Percentiles rank a stretch among this genome's conserved stretches.
phyloP scores from a whole-genome alignment of 2,113 vertebrate genomes.

The Eubucco bourcierii region DNA sequence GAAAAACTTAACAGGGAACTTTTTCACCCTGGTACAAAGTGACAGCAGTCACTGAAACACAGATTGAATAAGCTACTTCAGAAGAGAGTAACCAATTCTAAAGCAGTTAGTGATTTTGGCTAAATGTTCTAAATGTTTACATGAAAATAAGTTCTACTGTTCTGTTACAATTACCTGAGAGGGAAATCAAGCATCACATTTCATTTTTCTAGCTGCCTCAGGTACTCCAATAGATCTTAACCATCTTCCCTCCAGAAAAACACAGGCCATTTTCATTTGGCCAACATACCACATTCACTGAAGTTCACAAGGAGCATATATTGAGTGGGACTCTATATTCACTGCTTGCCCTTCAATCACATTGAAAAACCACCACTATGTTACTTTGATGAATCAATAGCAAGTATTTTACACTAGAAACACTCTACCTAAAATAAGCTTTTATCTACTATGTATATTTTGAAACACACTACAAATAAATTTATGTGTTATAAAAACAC shows the following conservation, averaged over 20 bases:
- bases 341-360: neutral
- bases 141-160: neutral
- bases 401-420: neutral
- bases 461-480: neutral
- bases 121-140: neutral
- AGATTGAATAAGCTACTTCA: neutral
- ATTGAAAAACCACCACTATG: neutral
- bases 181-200: neutral
- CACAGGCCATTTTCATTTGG: fast-evolving
- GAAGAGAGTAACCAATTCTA: neutral
- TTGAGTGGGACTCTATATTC: neutral
- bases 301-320: neutral
- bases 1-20: neutral
- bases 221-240: neutral
- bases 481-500: neutral
- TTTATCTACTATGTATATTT: neutral
- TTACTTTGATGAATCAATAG: neutral
- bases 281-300: neutral
- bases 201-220: neutral
- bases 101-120: neutral
- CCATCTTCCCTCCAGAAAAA: neutral
- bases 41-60: neutral
- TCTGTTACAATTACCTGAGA: neutral
- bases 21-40: neutral
- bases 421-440: neutral